Base-by-base conservation (phyloP, 2,888 invertebrate genomes). In the Lycaena phlaeas region DNA sequence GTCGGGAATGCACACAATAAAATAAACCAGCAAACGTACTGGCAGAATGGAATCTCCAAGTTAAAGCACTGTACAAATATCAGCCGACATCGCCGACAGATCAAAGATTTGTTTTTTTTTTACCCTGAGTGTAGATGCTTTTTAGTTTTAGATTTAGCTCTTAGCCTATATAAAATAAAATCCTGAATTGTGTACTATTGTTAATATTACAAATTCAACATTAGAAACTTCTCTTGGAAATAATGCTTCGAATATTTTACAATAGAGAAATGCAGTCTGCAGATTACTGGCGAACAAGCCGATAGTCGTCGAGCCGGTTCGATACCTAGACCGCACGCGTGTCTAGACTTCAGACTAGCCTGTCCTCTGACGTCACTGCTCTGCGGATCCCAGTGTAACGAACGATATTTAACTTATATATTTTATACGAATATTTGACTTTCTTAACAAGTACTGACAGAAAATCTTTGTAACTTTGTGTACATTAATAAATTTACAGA, bases 291-390 rank as follows among this genome's bases (percentile, higher is more conserved):
- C 30, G 11, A 11, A 15, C 30, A n/a, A 15, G 34, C 12, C 3
- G 34, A 22, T 34, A 34, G 12, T 34, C 22, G 18, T 18, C 5
- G 11, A 34, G 22, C 34, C 34, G 34, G 34, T 34, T 34, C 22
- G 34, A 34, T 34, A 34, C 34, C 34, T 34, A 34, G 11, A 34
- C 34, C 22, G 22, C 34, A 34, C 34, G 22, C 34, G 34, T 34
- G 34, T 34, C 34, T 34, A 34, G 34, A 31, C 31, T 14, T 7
- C 14, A 27, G 30, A 14, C 12, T 34, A 11, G n/a, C 34, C 29
- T 29, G 12, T 5, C 6, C 14, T 34, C 18, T 34, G 34, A 34
- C 34, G 34, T 34, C 34, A 34, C 34, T 22, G 18, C 5, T 3
- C 18, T 18, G 34, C 34, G 22, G 22, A 34, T 34, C 22, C 34